Conservation (phyloP, 1,140 invertebrate species). For the Trachymyrmex cornetzi region DNA sequence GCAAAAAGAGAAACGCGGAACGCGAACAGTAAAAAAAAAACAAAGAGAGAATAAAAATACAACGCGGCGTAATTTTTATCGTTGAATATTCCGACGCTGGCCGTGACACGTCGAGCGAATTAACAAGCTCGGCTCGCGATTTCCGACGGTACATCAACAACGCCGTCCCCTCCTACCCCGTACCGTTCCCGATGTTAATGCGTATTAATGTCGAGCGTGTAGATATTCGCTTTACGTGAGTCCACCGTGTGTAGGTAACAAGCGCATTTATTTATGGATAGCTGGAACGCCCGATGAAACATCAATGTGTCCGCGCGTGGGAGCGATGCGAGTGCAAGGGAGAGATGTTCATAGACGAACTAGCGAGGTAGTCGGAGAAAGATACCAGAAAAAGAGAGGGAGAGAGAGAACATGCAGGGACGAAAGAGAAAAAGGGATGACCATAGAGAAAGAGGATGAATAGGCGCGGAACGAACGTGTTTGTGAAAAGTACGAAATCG, state of each 20-base stretch:
- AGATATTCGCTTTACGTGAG: constrained; percentile 64
- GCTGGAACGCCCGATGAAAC: constrained; percentile 54
- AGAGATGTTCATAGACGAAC: constrained; percentile 42
- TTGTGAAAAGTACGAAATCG: constrained; percentile 80
- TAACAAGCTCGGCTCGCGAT: constrained; percentile 62
- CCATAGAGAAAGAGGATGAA: constrained; percentile 52
- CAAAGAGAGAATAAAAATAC: constrained; percentile 12
- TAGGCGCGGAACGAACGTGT: constrained; percentile 68
- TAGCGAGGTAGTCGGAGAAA: constrained; percentile 29
- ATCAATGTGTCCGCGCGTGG: constrained; percentile 51
- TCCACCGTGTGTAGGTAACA: constrained; percentile 56
- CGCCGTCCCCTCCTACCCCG: background rate
- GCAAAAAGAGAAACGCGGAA: background rate
- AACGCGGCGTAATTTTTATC: constrained; percentile 59
- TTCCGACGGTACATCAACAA: constrained; percentile 64
- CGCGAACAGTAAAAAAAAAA: constrained; percentile 24
- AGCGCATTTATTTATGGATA: constrained; percentile 64
- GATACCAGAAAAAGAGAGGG: background rate
- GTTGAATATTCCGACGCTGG: constrained; percentile 49
- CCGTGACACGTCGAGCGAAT: constrained; percentile 55
- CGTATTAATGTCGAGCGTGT: constrained; percentile 68
- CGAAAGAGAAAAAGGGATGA: background rate
- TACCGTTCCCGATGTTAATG: constrained; percentile 51
- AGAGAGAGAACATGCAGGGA: background rate
- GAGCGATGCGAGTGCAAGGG: constrained; percentile 35